phyloP scores from a whole-genome alignment of 2,888 invertebrate species.

The Emmelina monodactyla region DNA sequence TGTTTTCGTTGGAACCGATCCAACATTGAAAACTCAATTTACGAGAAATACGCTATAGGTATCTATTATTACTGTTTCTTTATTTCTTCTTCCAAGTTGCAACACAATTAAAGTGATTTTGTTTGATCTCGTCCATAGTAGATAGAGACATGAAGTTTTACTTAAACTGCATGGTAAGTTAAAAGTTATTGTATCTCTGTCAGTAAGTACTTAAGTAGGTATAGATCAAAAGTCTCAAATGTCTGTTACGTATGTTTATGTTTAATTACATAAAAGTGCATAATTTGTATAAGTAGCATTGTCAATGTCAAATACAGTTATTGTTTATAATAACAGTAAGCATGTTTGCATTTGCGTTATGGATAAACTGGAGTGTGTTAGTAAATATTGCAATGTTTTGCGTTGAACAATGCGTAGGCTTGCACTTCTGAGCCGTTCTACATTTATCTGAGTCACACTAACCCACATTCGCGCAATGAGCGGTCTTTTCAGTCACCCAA shows the following conservation, averaged over 20 bases:
- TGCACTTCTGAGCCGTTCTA: slow-evolving; percentile 12
- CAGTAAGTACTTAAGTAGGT: no score
- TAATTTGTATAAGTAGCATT: slow-evolving; percentile 5
- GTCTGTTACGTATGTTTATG: no score
- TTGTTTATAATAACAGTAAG: slow-evolving; percentile 23
- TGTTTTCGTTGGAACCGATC: slow-evolving; percentile 37
- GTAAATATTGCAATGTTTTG: slow-evolving; percentile 41
- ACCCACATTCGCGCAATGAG: slow-evolving; percentile 10
- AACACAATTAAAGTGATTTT: no score
- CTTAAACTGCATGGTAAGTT: no score
- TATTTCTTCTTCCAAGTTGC: no score
- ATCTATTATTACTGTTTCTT: no score
- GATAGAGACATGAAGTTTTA: no score
- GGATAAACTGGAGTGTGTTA: slow-evolving; percentile 31
- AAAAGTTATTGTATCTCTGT: no score
- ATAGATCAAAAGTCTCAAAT: no score
- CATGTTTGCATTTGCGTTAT: slow-evolving; percentile 25
- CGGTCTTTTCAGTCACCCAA: neutral
- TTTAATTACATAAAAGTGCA: slow-evolving; percentile 9
- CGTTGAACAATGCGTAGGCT: slow-evolving; percentile 37
- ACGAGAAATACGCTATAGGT: no score
- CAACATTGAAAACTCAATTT: slow-evolving; percentile 23
- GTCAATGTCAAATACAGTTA: slow-evolving; percentile 16
- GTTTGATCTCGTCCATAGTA: no score
- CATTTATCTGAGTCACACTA: neutral